A percentile compares a stretch with the other conserved stretches of the same genome.
These are phyloP conservation scores for Coelopa pilipes DNA, from an alignment of 2,888 invertebrate species.

Conservation along the genomic window DNA sequence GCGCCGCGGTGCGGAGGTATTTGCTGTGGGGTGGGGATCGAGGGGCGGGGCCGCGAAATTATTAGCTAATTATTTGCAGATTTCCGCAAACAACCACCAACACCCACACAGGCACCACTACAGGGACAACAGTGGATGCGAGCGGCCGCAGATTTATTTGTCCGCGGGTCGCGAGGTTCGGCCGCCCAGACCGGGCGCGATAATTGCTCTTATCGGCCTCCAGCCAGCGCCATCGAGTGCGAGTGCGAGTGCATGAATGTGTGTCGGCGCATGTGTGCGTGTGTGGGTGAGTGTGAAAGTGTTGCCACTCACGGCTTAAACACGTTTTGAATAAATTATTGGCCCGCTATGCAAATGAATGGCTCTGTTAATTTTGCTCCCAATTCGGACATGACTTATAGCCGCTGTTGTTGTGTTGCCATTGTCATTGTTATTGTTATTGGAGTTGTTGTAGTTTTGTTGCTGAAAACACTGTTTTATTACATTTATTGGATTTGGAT, in stretches of 20 bases:
- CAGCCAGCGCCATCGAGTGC: neutral
- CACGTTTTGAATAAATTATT: conserved; percentile 39
- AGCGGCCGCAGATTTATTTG: conserved; percentile 5
- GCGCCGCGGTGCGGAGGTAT: too few species aligned
- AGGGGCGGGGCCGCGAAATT: too few species aligned
- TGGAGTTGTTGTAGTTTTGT: too few species aligned
- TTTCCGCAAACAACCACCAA: too few species aligned
- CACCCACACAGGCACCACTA: too few species aligned
- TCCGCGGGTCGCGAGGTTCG: neutral
- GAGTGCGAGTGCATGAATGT: neutral
- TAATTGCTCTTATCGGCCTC: conserved; percentile 57
- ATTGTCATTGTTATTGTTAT: too few species aligned
- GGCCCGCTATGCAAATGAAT: conserved; percentile 32
- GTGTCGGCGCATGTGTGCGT: neutral
- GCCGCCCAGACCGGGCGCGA: conserved; percentile 45
- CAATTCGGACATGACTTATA: conserved; percentile 1
- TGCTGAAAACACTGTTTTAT: too few species aligned
- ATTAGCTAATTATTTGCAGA: too few species aligned
- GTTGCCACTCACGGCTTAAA: conserved; percentile 37
- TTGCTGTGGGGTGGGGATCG: too few species aligned
- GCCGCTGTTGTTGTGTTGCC: neutral
- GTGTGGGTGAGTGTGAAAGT: conserved; percentile 30
- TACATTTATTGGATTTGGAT: too few species aligned
- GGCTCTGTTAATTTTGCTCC: conserved; percentile 33
- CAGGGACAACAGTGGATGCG: too few species aligned